Evolutionary conservation across 2,888 invertebrate species (phyloP).

Genomic region (Nysson spinosus): DNA sequence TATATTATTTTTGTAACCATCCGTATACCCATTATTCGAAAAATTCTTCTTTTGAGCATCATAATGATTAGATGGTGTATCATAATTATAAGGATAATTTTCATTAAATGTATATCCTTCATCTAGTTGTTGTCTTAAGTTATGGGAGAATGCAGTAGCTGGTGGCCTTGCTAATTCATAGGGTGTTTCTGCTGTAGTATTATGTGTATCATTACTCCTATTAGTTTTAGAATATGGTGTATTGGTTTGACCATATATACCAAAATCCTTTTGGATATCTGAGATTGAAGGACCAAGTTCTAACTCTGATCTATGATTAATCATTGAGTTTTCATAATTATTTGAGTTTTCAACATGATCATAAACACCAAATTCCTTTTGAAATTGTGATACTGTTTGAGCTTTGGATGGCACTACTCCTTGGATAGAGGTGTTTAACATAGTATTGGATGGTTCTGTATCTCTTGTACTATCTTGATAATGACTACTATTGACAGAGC

Average conservation of each 20-base stretch:
- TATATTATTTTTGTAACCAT: slow-evolving; percentile 63
- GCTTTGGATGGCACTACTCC: slow-evolving; percentile 44
- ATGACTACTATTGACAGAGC: slow-evolving; percentile 80
- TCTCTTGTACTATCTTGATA: slow-evolving; percentile 62
- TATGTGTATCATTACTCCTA: slow-evolving; percentile 41
- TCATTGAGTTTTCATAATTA: slow-evolving; percentile 52
- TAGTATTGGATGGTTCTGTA: slow-evolving; percentile 48
- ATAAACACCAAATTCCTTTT: slow-evolving; percentile 64
- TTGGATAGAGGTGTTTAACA: slow-evolving; percentile 49
- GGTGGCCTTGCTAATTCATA: slow-evolving; percentile 64
- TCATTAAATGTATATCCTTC: slow-evolving; percentile 60
- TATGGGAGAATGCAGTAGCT: slow-evolving; percentile 54
- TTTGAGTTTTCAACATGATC: slow-evolving; percentile 48
- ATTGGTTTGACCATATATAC: slow-evolving; percentile 49
- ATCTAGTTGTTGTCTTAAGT: slow-evolving; percentile 48
- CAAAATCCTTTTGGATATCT: slow-evolving; percentile 60
- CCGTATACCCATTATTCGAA: slow-evolving; percentile 69
- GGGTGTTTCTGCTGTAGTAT: slow-evolving; percentile 54
- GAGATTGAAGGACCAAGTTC: slow-evolving; percentile 55
- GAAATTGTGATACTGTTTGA: slow-evolving; percentile 61
- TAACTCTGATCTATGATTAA: slow-evolving; percentile 47
- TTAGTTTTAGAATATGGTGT: slow-evolving; percentile 59
- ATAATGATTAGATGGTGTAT: slow-evolving; percentile 72
- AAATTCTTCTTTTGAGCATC: slow-evolving; percentile 58
- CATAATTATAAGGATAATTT: slow-evolving; percentile 65